A percentile compares a stretch with the other conserved stretches of the same genome.
phyloP scores from a whole-genome alignment of 2,797 vertebrate species.

The Clamator glandarius region DNA sequence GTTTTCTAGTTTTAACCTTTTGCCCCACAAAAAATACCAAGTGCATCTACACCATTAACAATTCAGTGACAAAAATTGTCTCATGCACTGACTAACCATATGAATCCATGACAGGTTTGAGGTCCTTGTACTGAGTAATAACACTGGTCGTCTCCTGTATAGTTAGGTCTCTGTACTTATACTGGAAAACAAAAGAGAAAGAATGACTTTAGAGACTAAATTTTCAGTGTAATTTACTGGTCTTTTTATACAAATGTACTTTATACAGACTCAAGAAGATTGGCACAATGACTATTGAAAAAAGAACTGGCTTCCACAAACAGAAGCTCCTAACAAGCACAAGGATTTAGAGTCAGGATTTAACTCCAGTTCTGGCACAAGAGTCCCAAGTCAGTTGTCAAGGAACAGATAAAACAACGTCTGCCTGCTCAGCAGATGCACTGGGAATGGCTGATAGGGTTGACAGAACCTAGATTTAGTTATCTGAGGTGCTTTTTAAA shows the following conservation, averaged over 20 bases:
- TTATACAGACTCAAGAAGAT: not conserved
- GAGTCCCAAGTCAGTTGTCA: not conserved
- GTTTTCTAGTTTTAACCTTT: not conserved
- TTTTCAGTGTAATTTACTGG: not conserved
- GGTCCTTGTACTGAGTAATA: slow-evolving; percentile 93
- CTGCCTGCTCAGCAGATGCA: not conserved
- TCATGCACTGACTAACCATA: slow-evolving; percentile 84
- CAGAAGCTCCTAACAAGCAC: not conserved
- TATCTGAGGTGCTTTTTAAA: not conserved
- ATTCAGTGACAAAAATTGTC: not conserved
- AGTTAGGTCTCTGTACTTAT: slow-evolving; percentile 95
- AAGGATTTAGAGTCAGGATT: not conserved
- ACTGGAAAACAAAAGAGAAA: slow-evolving; percentile 83
- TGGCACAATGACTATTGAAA: not conserved
- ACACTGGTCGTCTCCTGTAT: slow-evolving; percentile 93
- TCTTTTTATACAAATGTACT: not conserved
- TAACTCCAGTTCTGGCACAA: not conserved
- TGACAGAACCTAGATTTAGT: not conserved
- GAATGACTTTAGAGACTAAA: not conserved
- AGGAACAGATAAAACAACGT: not conserved
- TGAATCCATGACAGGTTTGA: slow-evolving; percentile 94
- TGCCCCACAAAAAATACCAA: not conserved
- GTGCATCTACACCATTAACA: not conserved
- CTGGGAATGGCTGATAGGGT: accelerated
- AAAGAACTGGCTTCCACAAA: not conserved